Evolutionary conservation across 2,888 invertebrate genomes (phyloP).

Genomic region (Andrena camellia): DNA sequence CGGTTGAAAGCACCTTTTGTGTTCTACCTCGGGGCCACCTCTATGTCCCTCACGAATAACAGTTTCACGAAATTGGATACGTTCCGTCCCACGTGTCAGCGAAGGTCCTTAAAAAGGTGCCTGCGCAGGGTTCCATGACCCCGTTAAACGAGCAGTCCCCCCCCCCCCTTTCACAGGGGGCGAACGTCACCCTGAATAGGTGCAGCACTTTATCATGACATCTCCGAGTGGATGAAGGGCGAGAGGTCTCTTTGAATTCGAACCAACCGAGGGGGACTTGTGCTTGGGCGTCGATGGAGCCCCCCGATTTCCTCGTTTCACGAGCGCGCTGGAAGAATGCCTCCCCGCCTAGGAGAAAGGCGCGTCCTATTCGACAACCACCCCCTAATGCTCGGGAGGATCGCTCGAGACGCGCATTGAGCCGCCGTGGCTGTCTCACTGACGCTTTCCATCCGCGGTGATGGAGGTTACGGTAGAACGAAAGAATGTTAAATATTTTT

Average conservation of each 20-base stretch:
- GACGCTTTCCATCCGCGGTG: background rate
- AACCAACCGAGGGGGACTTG: slow-evolving; percentile 24
- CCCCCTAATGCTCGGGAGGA: background rate
- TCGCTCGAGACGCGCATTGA: background rate
- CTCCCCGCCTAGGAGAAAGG: slow-evolving; percentile 24
- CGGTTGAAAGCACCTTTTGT: slow-evolving; percentile 34
- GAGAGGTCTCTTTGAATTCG: slow-evolving; percentile 63
- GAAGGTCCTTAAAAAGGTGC: slow-evolving; percentile 40
- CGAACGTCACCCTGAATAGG: slow-evolving; percentile 58
- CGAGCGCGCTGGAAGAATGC: slow-evolving; percentile 37
- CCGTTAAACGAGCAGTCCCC: slow-evolving; percentile 48
- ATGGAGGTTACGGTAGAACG: background rate
- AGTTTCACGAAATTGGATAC: slow-evolving; percentile 70
- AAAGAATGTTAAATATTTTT: slow-evolving; percentile 42
- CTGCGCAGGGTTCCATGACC: slow-evolving; percentile 66
- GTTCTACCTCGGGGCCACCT: background rate
- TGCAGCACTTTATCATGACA: slow-evolving; percentile 67
- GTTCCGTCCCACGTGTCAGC: slow-evolving; percentile 59
- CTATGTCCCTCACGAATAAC: slow-evolving; percentile 42
- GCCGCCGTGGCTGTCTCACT: too few relatives aligned
- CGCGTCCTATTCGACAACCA: background rate
- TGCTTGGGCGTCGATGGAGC: background rate
- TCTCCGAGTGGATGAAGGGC: slow-evolving; percentile 34
- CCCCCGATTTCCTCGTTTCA: slow-evolving; percentile 37
- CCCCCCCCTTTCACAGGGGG: slow-evolving; percentile 45